Conservation (phyloP, 2,888 invertebrate species). For the Phasia obesa region DNA sequence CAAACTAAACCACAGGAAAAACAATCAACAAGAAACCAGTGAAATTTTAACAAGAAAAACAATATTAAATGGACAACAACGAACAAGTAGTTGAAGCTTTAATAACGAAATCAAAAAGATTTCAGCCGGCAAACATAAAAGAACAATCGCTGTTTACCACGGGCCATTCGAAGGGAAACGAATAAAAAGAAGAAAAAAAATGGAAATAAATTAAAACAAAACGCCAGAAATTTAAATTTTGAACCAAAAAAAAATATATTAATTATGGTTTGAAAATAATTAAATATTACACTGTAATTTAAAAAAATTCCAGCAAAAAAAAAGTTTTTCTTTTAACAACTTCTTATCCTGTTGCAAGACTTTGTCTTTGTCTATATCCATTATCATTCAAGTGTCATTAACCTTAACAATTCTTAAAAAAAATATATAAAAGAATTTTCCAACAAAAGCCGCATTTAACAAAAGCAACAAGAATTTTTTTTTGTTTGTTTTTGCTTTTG, state of each 20-base stretch:
- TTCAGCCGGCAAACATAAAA: constrained; percentile 81
- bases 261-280: too few species aligned
- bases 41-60: constrained; percentile 21
- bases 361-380: not conserved
- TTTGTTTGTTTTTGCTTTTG: not conserved
- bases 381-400: constrained; percentile 6
- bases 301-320: not conserved
- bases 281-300: too few species aligned
- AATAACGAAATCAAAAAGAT: constrained; percentile 79
- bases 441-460: constrained; percentile 1
- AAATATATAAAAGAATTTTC: constrained; percentile 13
- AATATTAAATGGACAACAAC: constrained; percentile 61
- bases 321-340: not conserved
- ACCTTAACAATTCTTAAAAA: constrained; percentile 10
- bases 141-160: constrained; percentile 75
- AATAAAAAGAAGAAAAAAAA: not conserved
- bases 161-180: constrained; percentile 31
- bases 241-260: too few species aligned
- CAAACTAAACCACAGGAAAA: constrained; percentile 29
- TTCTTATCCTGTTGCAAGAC: not conserved
- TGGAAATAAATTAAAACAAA: constrained; percentile 4
- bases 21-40: constrained; percentile 55
- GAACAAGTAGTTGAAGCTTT: constrained; percentile 76
- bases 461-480: constrained; percentile 22
- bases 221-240: not conserved